Evolutionary conservation across 2,113 vertebrate species (phyloP).

Genomic region (Cyprinodon tularosa): DNA sequence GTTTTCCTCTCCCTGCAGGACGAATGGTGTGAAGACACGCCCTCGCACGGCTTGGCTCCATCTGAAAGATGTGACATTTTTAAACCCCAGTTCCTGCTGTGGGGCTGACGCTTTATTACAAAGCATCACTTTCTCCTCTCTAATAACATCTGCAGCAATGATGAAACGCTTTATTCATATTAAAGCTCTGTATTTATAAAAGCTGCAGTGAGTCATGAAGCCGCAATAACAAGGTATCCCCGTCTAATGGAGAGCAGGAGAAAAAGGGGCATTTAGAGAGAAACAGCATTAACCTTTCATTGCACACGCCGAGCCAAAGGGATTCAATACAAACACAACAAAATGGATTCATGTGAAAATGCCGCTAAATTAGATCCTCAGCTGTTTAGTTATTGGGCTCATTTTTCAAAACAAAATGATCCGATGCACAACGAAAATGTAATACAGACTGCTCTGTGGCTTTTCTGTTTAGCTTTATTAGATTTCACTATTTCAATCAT

Average conservation of each 20-base stretch:
- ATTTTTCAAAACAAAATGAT: not conserved
- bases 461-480: not conserved
- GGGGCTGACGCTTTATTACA: slow-evolving; percentile 43
- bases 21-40: not conserved
- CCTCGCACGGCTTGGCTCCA: not conserved
- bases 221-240: slow-evolving; percentile 9
- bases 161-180: slow-evolving; percentile 10
- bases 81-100: slow-evolving; percentile 32
- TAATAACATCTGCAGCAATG: slow-evolving; percentile 24
- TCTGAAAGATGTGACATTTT: slow-evolving; percentile 49
- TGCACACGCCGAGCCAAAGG: not conserved
- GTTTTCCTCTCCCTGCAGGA: too few species aligned
- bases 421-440: not conserved
- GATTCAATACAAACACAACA: not conserved
- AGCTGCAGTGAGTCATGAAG: not conserved
- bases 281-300: slow-evolving; percentile 20
- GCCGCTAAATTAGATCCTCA: not conserved
- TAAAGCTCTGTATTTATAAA: slow-evolving; percentile 17
- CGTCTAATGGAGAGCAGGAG: not conserved
- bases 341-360: not conserved
- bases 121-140: slow-evolving; percentile 36
- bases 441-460: not conserved
- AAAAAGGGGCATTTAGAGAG: slow-evolving; percentile 9
- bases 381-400: slow-evolving; percentile 2
- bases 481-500: not conserved